Base-by-base conservation (phyloP, 2,888 invertebrate genomes). In the Sminthurides aquaticus region DNA sequence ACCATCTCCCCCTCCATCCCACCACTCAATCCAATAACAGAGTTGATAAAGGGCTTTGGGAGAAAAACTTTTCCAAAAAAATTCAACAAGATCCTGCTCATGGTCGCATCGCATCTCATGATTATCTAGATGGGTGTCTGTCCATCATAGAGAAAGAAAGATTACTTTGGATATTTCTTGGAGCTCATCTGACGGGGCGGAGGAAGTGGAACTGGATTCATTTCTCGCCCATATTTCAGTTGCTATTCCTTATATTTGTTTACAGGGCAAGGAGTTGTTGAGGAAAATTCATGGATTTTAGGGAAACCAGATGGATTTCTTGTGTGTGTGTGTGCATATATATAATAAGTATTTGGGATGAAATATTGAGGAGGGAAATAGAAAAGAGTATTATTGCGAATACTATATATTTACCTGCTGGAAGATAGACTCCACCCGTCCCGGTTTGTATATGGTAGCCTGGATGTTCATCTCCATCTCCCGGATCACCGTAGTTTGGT, bases 361-460 rank as follows among this genome's bases (percentile, higher is more conserved):
- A 34, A 34, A 15, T 11, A 34, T 34, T 34, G 43, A 5, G 8
- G 43, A 34, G 15, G 43, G 8, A 34, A 34, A 34, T 34, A 34
- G 43, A 34, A 15, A n/a, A n/a, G n/a, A n/a, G n/a, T n/a, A n/a
- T n/a, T n/a, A n/a, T n/a, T n/a, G n/a, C n/a, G n/a, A n/a, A n/a
- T n/a, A n/a, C n/a, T n/a, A 24, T 49, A 55, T 25, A 54, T 57
- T 66, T 62, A 74, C 74, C 74, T 74, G 71, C 72, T 59, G 71
- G 74, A 66, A 71, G 71, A 68, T 73, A 74, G 58, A 72, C 66
- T 48, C 71, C 72, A 11, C 43, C 43, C 49, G 74, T 67, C 25
- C 69, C 71, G 22, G 72, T 69, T 62, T 71, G 71, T 43, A 71
- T 64, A 66, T 74, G 74, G 65, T 74, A 74, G 61, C 68, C 70